Evolutionary conservation across 2,888 invertebrate genomes (phyloP), one percentile per base, ranked within the genome.

Genomic region (Hecatera dysodea): DNA sequence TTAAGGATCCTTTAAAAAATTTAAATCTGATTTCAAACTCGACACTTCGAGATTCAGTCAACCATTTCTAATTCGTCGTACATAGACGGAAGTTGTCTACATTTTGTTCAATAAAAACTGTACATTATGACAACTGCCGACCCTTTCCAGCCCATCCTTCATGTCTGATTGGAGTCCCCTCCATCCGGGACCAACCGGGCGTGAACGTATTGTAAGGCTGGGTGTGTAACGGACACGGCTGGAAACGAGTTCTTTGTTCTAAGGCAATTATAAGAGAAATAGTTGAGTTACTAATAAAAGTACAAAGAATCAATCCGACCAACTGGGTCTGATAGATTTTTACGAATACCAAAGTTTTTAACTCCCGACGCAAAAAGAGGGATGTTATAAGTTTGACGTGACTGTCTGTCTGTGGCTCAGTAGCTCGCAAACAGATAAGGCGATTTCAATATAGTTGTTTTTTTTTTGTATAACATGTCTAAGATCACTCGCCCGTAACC

Each of bases 131-230:
- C 17, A 29, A 52, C n/a, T 63, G 59, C 50, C 52, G 53, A 42
- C 44, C 69, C 62, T 67, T 56, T 60, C 63, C 53, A 60, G 59
- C 63, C 75, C 73, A 68, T 76, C 74, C 74, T 78, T 61, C 59
- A 29, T 55, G 60, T 66, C 63, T 69, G 67, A 78, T 62, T 68
- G 81, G 50, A 80, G 75, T 55, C 76, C 75, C 69, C n/a, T 71
- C 68, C 57, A 50, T 77, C 82, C 86, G 73, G 66, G 24, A 29
- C 36, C 72, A 66, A 8, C 70, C 57, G 55, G 29, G 68, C 80
- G 75, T 72, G 69, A 63, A 70, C 29, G 11, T 64, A 56, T 72
- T 71, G 75, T 68, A 59, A 80, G 82, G 76, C 71, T 71, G 71
- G 81, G 73, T 27, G 69, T 46, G 48, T 67, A 48, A 60, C 71